phyloP scores from a whole-genome alignment of 2,888 invertebrate genomes.

The Allophyes oxyacanthae region DNA sequence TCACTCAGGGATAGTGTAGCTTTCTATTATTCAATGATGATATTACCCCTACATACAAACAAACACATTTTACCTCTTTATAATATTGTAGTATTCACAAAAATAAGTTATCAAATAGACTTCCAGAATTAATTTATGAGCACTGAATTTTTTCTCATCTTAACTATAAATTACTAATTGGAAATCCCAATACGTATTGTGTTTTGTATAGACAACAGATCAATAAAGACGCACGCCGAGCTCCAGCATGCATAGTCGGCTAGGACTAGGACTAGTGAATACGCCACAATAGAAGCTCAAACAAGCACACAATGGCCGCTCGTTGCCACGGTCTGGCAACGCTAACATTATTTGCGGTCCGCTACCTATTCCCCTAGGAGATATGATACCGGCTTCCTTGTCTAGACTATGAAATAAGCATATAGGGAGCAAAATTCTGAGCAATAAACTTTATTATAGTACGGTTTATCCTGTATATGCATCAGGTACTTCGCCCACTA shows the following conservation, averaged over 20 bases:
- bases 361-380: slow-evolving; percentile 77
- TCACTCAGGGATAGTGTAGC: no score
- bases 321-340: slow-evolving; percentile 77
- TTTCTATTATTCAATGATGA: no score
- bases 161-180: not conserved
- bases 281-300: slow-evolving; percentile 59
- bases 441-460: slow-evolving; percentile 27
- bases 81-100: no score
- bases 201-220: slow-evolving; percentile 22
- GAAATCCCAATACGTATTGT: slow-evolving; percentile 9
- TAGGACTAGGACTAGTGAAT: slow-evolving; percentile 51
- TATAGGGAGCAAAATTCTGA: slow-evolving; percentile 29
- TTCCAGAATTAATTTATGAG: no score
- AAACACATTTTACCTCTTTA: no score
- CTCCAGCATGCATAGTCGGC: slow-evolving; percentile 21
- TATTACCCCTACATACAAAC: no score
- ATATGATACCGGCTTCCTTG: slow-evolving; percentile 73
- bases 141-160: no score
- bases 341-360: slow-evolving; percentile 83
- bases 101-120: no score
- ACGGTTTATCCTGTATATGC: slow-evolving; percentile 3
- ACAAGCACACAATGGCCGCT: slow-evolving; percentile 67
- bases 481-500: slow-evolving; percentile 10
- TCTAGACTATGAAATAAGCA: slow-evolving; percentile 75
- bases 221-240: slow-evolving; percentile 29